Evolutionary conservation across 2,888 invertebrate species (phyloP), one percentile per base, ranked within the genome.

Genomic region (Sepioteuthis lessoniana): DNA sequence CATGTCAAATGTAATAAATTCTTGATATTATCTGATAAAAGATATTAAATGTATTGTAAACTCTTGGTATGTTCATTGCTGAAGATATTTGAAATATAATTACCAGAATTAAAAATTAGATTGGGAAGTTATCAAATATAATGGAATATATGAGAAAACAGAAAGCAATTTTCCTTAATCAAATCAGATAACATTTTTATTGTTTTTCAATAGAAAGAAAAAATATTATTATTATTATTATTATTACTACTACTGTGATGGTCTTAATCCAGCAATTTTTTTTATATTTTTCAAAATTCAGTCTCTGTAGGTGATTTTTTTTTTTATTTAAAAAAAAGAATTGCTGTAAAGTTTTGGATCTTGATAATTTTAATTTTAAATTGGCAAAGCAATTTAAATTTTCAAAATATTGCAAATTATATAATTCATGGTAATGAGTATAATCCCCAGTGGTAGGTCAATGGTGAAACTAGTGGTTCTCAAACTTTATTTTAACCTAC

Each of bases 21-120:
- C 76, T 76, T 76, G 76, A 76, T 76, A 76, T n/a, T 35, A 76
- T 76, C 76, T 16, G n/a, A 76, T 76, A 76, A 76, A 76, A 76
- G n/a, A 76, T 76, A 76, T 76, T 76, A 76, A 76, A 76, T 76
- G 76, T n/a, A 76, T 76, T 76, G 35, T n/a, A 76, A 76, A 76
- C n/a, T 76, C n/a, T 35, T n/a, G n/a, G n/a, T 76, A n/a, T 16
- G 2, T 76, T 76, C 76, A 35, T 76, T 76, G n/a, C 76, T 10
- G 76, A 76, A 76, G 76, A 76, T 25, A 76, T n/a, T 76, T 35
- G 4, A 76, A 76, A 76, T 35, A 76, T 76, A 76, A 76, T 76
- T 76, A 76, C 76, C 76, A 76, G 76, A 76, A 76, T 76, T 76
- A 35, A 76, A 76, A 76, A 76, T 76, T 76, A 76, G 35, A 76